These are phyloP conservation scores for Parapristionchus giblindavisi DNA, from an alignment of 2,888 invertebrate species.

Conservation along the genomic window DNA sequence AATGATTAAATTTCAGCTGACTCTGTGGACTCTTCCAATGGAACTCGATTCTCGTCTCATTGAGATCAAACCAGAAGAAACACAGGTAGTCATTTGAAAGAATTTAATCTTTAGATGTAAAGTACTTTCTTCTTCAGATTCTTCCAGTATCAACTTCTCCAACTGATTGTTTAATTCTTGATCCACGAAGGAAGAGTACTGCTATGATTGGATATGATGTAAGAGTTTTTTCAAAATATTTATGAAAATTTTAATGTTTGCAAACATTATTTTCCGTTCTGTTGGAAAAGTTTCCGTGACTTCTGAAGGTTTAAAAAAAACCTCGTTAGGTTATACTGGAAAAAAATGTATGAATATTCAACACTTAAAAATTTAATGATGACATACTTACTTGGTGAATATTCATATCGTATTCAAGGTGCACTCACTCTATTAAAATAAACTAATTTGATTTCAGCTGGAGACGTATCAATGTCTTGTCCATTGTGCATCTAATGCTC, in stretches of 20 bases:
- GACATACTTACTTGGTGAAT: no score
- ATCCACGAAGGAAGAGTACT: constrained; percentile 49
- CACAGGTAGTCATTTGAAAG: background rate
- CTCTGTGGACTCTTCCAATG: constrained; percentile 21
- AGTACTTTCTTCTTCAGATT: background rate
- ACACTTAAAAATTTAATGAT: background rate
- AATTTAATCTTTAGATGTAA: background rate
- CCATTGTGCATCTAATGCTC: constrained; percentile 45
- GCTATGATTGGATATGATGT: constrained; percentile 56
- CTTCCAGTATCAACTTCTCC: constrained; percentile 15
- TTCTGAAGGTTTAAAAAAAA: no score
- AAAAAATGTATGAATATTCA: background rate
- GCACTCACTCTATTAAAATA: no score
- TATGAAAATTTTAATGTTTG: background rate
- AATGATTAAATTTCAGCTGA: background rate
- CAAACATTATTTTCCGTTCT: no score
- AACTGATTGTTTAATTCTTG: constrained; percentile 49
- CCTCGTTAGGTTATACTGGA: no score
- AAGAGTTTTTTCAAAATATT: constrained; percentile 13
- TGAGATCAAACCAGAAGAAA: background rate
- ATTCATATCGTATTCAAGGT: no score
- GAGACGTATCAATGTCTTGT: constrained; percentile 52
- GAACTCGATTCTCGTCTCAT: background rate
- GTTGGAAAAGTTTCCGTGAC: no score
- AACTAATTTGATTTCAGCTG: constrained; percentile 39